Evolutionary conservation across 2,113 vertebrate species (phyloP).

Genomic region (Sorex fumeus): DNA sequence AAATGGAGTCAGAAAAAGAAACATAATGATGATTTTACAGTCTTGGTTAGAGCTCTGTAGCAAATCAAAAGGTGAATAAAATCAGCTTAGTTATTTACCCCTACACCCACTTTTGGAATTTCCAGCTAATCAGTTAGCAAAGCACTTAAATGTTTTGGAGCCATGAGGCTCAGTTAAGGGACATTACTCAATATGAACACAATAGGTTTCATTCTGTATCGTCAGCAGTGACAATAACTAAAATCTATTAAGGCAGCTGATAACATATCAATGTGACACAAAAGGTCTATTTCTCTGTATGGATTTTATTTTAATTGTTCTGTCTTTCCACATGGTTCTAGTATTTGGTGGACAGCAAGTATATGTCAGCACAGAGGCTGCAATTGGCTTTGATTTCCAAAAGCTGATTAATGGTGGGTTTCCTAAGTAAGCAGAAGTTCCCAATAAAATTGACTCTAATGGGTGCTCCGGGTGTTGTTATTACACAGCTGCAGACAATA

Average conservation of each 20-base stretch:
- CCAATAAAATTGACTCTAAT: constrained; percentile 82
- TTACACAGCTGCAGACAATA: constrained; percentile 79
- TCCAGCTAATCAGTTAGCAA: constrained; percentile 50
- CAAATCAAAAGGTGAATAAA: constrained; percentile 34
- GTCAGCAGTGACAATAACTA: neutral
- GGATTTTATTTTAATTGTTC: constrained; percentile 1
- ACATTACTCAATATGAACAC: constrained; percentile 12
- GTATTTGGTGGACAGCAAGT: neutral
- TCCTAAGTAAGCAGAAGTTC: constrained; percentile 78
- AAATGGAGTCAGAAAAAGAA: neutral
- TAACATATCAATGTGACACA: constrained; percentile 29
- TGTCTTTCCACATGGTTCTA: constrained; percentile 43
- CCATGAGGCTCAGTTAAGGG: neutral
- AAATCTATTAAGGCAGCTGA: constrained; percentile 34
- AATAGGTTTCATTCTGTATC: neutral
- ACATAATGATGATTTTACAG: neutral
- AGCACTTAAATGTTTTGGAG: neutral
- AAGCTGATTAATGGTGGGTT: constrained; percentile 74
- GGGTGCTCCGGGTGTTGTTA: constrained; percentile 77
- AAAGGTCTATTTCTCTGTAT: constrained; percentile 21
- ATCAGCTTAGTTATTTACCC: constrained; percentile 27
- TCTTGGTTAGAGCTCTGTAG: neutral
- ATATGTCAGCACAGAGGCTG: neutral
- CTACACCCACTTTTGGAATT: neutral
- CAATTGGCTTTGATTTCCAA: constrained; percentile 66